These are phyloP conservation scores for Subacronicta megacephala DNA, from an alignment of 2,888 invertebrate species.

Conservation along the genomic window DNA sequence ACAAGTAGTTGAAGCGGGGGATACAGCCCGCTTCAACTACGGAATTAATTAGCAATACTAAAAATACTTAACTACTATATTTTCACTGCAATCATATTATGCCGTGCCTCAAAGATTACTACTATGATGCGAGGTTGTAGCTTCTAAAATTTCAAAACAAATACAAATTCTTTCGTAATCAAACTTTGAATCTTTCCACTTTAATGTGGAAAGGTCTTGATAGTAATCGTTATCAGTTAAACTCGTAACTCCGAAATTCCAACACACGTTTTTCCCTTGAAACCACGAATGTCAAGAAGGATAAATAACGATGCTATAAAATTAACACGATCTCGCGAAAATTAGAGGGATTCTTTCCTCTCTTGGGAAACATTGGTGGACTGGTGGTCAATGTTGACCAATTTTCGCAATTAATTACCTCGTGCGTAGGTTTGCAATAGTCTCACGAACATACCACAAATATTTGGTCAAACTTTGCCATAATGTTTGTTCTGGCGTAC, in stretches of 20 bases:
- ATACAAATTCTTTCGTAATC: too few relatives aligned
- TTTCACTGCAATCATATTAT: too few relatives aligned
- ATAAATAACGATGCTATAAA: slow-evolving; percentile 10
- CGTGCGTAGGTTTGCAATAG: slow-evolving; percentile 25
- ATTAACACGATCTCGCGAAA: slow-evolving; percentile 15
- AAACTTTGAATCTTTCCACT: neutral
- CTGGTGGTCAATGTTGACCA: slow-evolving; percentile 12
- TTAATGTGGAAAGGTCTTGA: neutral
- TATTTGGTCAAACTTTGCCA: slow-evolving; percentile 50
- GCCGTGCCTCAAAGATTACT: neutral
- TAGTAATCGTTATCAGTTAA: slow-evolving; percentile 5
- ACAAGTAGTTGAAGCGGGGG: too few relatives aligned
- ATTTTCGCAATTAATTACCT: slow-evolving; percentile 46
- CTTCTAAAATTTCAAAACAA: too few relatives aligned
- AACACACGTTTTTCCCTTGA: slow-evolving; percentile 8
- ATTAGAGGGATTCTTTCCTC: slow-evolving; percentile 4
- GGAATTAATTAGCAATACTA: slow-evolving; percentile 16
- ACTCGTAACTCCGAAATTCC: neutral
- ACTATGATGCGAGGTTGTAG: neutral
- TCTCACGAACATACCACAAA: slow-evolving; percentile 29
- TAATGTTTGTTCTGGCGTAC: slow-evolving; percentile 53
- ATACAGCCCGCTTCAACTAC: slow-evolving; percentile 37
- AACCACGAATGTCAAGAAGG: neutral
- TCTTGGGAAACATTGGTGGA: slow-evolving; percentile 18
- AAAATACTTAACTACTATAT: too few relatives aligned